Percentiles rank a stretch among this genome's conserved stretches.
Conservation (phyloP, 2,797 vertebrate species). For the Mareca strepera region DNA sequence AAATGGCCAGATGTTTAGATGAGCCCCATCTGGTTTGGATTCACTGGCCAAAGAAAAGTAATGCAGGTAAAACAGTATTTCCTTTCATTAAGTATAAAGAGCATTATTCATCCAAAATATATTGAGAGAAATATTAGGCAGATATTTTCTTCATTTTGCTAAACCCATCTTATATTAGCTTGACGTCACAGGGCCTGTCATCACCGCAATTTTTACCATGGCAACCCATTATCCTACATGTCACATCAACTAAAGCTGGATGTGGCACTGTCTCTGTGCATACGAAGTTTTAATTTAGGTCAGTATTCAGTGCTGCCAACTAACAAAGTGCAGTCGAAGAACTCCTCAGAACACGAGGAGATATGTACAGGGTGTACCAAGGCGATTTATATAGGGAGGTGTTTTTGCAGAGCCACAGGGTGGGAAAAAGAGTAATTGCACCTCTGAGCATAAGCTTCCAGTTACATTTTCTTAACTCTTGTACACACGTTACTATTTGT, state of each 20-base stretch:
- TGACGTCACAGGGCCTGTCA: conserved; percentile 50
- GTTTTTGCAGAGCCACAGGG: neutral
- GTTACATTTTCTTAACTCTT: neutral
- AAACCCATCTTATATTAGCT: conserved; percentile 14
- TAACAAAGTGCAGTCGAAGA: conserved; percentile 4
- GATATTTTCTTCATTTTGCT: conserved; percentile 36
- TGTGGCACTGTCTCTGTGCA: conserved; percentile 53
- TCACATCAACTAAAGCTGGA: conserved; percentile 32
- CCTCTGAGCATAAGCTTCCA: neutral
- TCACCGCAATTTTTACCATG: conserved; percentile 64
- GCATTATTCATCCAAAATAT: conserved; percentile 27
- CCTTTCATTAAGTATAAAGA: conserved; percentile 33
- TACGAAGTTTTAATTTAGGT: conserved; percentile 77
- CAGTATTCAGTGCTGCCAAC: conserved; percentile 38
- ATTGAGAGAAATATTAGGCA: no score
- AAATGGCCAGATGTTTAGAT: conserved; percentile 18
- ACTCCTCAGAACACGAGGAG: neutral
- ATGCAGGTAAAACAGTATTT: neutral
- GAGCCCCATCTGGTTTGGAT: conserved; percentile 38
- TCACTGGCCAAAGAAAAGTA: neutral
- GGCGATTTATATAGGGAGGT: neutral
- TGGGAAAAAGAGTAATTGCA: neutral
- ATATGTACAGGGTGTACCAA: neutral
- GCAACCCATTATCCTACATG: conserved; percentile 71
- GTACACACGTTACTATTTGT: neutral